Percentiles rank a stretch among this genome's conserved stretches.
Evolutionary conservation across 2,888 invertebrate species (phyloP).

Genomic region (Metallyticus violacea): DNA sequence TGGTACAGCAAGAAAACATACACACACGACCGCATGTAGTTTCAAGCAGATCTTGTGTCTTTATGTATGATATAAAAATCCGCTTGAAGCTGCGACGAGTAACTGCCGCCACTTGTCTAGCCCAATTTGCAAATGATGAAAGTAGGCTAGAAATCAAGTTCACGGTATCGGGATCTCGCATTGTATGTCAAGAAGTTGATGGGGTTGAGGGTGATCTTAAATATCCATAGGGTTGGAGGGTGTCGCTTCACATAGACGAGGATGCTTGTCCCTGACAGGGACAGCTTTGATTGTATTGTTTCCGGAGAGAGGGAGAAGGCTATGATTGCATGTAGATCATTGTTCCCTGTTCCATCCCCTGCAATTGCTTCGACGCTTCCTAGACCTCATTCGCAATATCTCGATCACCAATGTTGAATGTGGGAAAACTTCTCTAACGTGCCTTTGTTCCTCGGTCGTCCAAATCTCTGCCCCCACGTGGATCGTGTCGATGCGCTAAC

Average conservation of each 20-base stretch:
- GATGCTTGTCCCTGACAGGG: not conserved
- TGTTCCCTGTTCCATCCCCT: not conserved
- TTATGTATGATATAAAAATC: no score
- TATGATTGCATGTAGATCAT: not conserved
- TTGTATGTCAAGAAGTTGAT: not conserved
- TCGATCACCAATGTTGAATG: not conserved
- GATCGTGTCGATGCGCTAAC: no score
- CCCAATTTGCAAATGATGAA: no score
- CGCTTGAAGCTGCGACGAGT: no score
- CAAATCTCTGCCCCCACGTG: not conserved
- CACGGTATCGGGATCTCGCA: not conserved
- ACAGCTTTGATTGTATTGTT: not conserved
- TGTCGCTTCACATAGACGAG: not conserved
- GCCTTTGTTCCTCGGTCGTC: not conserved
- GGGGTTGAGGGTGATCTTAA: not conserved
- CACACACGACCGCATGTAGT: no score
- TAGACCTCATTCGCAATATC: not conserved
- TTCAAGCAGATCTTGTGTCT: no score
- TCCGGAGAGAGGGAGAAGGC: not conserved
- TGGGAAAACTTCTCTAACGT: not conserved
- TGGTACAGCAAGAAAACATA: no score
- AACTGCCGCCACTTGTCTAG: no score
- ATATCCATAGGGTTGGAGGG: not conserved
- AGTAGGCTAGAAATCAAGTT: not conserved
- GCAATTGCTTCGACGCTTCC: not conserved